Conservation (phyloP, 2,888 invertebrate genomes). For the Rotaria macrura region DNA sequence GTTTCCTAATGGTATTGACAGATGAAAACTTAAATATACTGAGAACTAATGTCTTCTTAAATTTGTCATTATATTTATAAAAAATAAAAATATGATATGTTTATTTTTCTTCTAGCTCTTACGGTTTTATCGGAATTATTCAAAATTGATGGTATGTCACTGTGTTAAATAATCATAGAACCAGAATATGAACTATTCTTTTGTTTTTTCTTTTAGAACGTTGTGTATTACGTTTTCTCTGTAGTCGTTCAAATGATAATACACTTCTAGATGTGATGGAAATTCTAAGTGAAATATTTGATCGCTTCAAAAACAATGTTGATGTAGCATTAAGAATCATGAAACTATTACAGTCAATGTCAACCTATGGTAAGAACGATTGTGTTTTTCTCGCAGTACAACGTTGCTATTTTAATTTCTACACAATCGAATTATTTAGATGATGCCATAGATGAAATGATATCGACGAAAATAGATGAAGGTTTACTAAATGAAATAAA, state of each 20-base stretch:
- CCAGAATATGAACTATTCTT: too few relatives aligned
- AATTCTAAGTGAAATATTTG: background rate
- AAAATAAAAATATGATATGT: too few relatives aligned
- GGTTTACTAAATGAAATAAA: background rate
- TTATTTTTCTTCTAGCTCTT: background rate
- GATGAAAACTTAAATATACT: too few relatives aligned
- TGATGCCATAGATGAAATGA: constrained; percentile 9
- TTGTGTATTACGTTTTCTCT: background rate
- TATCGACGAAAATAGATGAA: background rate
- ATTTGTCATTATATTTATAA: too few relatives aligned
- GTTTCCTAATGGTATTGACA: too few relatives aligned
- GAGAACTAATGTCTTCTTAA: too few relatives aligned
- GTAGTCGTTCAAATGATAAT: background rate
- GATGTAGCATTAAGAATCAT: background rate
- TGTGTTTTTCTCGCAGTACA: too few relatives aligned
- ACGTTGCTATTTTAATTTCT: too few relatives aligned
- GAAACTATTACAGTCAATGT: background rate
- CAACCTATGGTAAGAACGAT: background rate
- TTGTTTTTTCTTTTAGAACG: background rate
- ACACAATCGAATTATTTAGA: background rate
- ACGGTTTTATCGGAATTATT: constrained; percentile 1
- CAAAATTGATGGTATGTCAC: background rate
- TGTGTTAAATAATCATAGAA: background rate
- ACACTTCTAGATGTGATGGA: background rate
- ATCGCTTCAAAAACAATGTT: background rate